phyloP scores from a whole-genome alignment of 2,888 invertebrate species.

The Rugalucina vietnamica region DNA sequence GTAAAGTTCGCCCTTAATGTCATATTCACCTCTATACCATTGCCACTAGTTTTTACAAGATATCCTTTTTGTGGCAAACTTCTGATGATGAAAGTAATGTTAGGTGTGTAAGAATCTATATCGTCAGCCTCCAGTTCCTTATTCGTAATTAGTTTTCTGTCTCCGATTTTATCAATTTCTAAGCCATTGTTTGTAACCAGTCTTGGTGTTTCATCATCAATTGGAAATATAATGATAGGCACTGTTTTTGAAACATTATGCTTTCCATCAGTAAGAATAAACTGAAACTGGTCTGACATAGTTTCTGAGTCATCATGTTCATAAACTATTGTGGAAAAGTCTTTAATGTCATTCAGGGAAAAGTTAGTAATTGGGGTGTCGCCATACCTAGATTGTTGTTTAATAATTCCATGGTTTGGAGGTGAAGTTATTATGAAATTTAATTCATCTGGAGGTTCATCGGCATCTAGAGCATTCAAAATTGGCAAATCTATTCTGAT shows the following conservation, averaged over 20 bases:
- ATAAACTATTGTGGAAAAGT: constrained; percentile 81
- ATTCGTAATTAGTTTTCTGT: constrained; percentile 78
- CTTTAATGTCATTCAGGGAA: constrained; percentile 79
- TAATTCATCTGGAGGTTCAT: constrained; percentile 80
- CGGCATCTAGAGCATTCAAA: constrained; percentile 81
- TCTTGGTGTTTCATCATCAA: constrained; percentile 84
- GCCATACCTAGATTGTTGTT: constrained; percentile 79
- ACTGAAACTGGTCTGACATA: constrained; percentile 79
- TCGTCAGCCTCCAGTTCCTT: constrained; percentile 81
- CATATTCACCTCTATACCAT: constrained; percentile 71
- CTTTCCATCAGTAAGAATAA: constrained; percentile 80
- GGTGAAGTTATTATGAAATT: constrained; percentile 77
- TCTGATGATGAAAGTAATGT: constrained; percentile 80
- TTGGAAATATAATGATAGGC: constrained; percentile 81
- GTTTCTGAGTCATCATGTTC: constrained; percentile 84
- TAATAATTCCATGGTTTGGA: constrained; percentile 80
- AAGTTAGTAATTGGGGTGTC: constrained; percentile 78
- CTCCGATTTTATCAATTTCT: constrained; percentile 79
- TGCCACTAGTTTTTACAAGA: constrained; percentile 65
- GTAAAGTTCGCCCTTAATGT: constrained; percentile 82
- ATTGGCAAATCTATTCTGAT: constrained; percentile 82
- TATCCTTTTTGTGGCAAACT: constrained; percentile 80
- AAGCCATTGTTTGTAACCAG: constrained; percentile 83
- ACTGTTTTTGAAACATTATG: constrained; percentile 80
- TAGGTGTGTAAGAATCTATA: constrained; percentile 79